Evolutionary conservation across 2,888 invertebrate species (phyloP), one percentile per base, ranked within the genome.

Genomic region (Hydrotaea cyrtoneurina): DNA sequence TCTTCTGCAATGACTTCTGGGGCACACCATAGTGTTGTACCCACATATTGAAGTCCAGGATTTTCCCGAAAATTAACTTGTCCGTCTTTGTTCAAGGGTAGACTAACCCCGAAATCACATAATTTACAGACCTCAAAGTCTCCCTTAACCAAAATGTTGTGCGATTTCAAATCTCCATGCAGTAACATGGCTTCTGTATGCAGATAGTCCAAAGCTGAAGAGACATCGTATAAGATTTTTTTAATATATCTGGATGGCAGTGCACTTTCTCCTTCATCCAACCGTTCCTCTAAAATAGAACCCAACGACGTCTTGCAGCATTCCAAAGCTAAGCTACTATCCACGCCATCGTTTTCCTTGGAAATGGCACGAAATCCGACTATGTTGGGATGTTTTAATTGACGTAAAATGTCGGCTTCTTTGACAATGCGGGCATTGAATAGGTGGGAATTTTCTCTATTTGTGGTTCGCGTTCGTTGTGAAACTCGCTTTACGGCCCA

Each of bases 81-180:
- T 0, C 95, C 95, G 88, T 95, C 93, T 83, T 94, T 93, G 64
- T 95, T 94, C 1, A 97, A 90, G 0, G 95, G 95, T 83, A 97
- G 88, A 26, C 95, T 95, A n/a, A 96, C 96, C 2, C 97, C 97
- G 90, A 97, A 97, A 92, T 97, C 97, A 88, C 97, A 97, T 19
- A 97, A 92, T 91, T 97, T 97, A 86, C 96, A 95, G 0, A 94
- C 93, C 36, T 94, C 94, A 90, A 96, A 96, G 89, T 96, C 94
- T 13, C 95, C 95, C 86, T 96, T 96, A 0, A 97, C 93, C 0
- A 97, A 93, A 57, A 97, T 93, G 90, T 97, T 97, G 89, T 94
- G 96, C 0, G 97, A 97, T 92, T 97, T 97, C 53, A 97, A 93
- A 90, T 97, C 97, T 36, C 97, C 96, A 85, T 97, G 97, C 10